Evolutionary conservation across 2,797 vertebrate genomes (phyloP), one percentile per base, ranked within the genome.

Genomic region (Etheostoma nigrum): DNA sequence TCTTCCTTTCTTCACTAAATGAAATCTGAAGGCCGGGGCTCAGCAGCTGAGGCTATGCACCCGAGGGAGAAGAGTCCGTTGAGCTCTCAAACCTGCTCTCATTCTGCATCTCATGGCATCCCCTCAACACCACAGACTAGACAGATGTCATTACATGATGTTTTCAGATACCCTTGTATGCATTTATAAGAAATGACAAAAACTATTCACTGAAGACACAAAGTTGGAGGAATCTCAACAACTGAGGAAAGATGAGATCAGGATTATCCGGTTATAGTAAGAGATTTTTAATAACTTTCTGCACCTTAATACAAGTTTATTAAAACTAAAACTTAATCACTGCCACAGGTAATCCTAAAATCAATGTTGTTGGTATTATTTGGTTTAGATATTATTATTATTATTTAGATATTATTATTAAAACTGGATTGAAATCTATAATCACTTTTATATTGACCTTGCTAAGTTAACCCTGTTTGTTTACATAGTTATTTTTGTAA

Each of bases 21-120:
- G 57, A 88, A 86, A 88, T 86, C 23, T 84, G 60, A 79, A 89
- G 74, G 67, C 79, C 44, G 1, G 36, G 70, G 74, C 86, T 89
- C 72, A 85, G 53, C 11, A 4, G 68, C 57, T 79, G 70, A 79
- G 79, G 70, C 73, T 25, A 1, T 19, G 19, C 47, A 77, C 72
- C n/a, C 2, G 0, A 36, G 47, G 36, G 7, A 45, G 36, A 65
- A 19, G 63, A 44, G 51, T 74, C 73, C 61, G 42, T 47, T 21
- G 55, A 44, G 60, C 9, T 16, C 8, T 72, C 60, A 51, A 81
- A 75, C 60, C 51, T 76, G 52, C 40, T 53, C 23, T 60, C 64
- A 47, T 58, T 67, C 67, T n/a, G 4, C 45, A 54, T 76, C 36
- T 65, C 51, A 30, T 4, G 42, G 54, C 48, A 23, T 36, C 49